Percentiles rank a stretch among this genome's conserved stretches.
phyloP scores from a whole-genome alignment of 1,140 invertebrate species.

The Temnothorax nylanderi region DNA sequence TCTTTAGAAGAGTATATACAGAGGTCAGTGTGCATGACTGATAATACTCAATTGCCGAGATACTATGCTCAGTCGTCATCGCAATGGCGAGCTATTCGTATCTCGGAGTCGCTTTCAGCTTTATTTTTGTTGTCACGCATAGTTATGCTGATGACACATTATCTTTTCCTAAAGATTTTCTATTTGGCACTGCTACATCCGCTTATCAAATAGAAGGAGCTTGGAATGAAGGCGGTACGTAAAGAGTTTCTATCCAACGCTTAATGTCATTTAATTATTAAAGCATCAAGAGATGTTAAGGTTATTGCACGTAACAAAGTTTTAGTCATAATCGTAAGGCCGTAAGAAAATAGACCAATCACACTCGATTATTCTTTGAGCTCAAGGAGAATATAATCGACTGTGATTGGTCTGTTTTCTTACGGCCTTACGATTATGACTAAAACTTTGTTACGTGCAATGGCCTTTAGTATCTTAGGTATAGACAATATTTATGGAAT shows the following conservation, averaged over 20 bases:
- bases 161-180: slow-evolving; percentile 77
- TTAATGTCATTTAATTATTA: background rate
- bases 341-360: no score
- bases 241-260: background rate
- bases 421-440: no score
- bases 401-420: no score
- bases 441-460: no score
- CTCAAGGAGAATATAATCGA: no score
- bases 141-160: background rate
- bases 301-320: no score
- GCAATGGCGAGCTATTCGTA: slow-evolving; percentile 11
- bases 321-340: no score
- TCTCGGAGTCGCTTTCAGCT: background rate
- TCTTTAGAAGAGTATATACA: background rate
- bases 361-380: no score
- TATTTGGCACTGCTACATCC: slow-evolving; percentile 86
- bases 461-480: background rate
- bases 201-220: slow-evolving; percentile 90
- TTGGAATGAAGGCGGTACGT: slow-evolving; percentile 89
- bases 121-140: background rate
- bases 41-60: background rate
- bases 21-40: background rate
- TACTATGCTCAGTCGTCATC: background rate
- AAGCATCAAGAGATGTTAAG: background rate
- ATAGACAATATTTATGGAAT: background rate